Percentiles rank a stretch among this genome's conserved stretches.
Evolutionary conservation across 2,113 vertebrate genomes (phyloP).

Genomic region (Aspiorhynchus laticeps): DNA sequence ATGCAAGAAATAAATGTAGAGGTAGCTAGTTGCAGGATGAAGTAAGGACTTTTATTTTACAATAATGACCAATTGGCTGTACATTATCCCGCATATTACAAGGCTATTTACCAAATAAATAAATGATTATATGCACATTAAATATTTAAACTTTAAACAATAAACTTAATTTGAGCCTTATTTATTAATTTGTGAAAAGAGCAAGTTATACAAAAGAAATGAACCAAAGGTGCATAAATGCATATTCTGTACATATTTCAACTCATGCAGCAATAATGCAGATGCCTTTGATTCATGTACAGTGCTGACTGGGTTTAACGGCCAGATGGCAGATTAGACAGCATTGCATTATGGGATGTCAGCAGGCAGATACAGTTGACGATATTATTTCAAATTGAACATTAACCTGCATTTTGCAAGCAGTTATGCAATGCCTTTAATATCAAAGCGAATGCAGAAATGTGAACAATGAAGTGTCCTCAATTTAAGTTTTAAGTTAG

Average conservation of each 20-base stretch:
- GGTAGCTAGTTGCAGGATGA: neutral
- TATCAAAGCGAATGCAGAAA: neutral
- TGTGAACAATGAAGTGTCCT: neutral
- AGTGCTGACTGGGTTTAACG: neutral
- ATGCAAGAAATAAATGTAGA: neutral
- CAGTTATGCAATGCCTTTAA: neutral
- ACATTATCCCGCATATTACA: neutral
- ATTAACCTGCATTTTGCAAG: neutral
- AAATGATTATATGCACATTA: neutral
- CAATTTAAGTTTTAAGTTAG: neutral
- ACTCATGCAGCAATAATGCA: neutral
- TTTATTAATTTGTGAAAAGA: neutral
- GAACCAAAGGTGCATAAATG: neutral
- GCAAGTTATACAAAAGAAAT: neutral
- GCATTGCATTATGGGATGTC: neutral
- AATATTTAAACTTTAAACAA: neutral
- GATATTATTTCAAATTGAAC: neutral
- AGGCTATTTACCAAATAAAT: neutral
- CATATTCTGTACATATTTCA: neutral
- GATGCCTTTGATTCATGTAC: neutral
- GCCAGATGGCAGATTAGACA: neutral
- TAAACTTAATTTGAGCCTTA: neutral
- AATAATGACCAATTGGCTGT: neutral
- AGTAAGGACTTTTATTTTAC: neutral
- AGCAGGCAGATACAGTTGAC: neutral